These are phyloP conservation scores for Sternotherus odoratus DNA, from an alignment of 2,797 vertebrate genomes.

Conservation along the genomic window DNA sequence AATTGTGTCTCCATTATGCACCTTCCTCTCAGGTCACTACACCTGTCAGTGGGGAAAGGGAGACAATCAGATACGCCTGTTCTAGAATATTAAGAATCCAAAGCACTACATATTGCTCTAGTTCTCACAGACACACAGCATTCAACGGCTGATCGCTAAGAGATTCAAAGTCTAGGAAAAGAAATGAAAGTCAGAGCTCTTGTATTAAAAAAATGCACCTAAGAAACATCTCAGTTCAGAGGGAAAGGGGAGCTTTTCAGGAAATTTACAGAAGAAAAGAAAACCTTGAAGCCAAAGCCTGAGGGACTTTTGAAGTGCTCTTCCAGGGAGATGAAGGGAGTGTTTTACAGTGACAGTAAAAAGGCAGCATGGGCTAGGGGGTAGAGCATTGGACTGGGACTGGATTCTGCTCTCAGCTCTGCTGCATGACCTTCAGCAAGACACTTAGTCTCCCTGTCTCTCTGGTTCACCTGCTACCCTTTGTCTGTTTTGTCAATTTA, in stretches of 20 bases:
- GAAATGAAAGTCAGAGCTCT: neutral
- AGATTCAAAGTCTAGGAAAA: neutral
- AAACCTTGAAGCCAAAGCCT: neutral
- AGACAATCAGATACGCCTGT: neutral
- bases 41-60: neutral
- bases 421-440: neutral
- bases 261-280: neutral
- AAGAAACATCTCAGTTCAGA: neutral
- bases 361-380: neutral
- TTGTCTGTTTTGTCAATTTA: neutral
- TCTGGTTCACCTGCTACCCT: neutral
- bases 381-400: neutral
- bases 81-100: neutral
- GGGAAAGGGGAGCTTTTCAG: neutral
- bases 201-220: neutral
- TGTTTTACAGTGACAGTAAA: neutral
- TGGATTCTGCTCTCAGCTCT: neutral
- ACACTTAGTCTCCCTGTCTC: neutral
- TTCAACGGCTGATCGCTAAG: neutral
- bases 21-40: neutral
- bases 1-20: neutral
- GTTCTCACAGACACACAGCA: fast-evolving
- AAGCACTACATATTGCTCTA: neutral
- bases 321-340: neutral
- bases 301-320: neutral